These are phyloP conservation scores for Acestrorhynchus altus DNA, from an alignment of 2,797 vertebrate genomes.

Conservation along the genomic window DNA sequence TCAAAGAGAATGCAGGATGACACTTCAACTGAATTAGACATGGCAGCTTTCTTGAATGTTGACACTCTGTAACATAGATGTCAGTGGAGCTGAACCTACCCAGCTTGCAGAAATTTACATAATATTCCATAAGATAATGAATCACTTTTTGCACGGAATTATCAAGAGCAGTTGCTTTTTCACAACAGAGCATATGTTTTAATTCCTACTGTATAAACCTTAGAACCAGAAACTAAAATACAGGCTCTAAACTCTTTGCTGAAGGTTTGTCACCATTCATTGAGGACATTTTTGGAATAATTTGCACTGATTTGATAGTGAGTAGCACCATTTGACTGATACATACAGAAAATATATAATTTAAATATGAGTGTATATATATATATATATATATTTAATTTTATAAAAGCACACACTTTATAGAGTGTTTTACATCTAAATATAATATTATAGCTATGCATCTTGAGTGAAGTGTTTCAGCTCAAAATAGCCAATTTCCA, in stretches of 20 bases:
- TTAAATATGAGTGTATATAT: no score
- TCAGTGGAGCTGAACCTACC: conserved; percentile 12
- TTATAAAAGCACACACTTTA: no score
- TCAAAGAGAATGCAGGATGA: neutral
- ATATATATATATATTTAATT: no score
- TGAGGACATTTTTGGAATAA: no score
- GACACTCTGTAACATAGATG: conserved; percentile 31
- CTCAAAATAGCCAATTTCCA: no score
- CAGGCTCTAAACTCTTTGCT: conserved; percentile 21
- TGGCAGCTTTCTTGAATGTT: conserved; percentile 8
- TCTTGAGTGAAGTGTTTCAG: no score
- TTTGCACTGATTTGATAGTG: neutral
- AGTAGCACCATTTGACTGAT: conserved; percentile 1
- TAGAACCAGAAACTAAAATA: neutral
- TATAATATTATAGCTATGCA: no score
- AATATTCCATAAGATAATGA: conserved; percentile 22
- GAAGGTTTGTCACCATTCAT: neutral
- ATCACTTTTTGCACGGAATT: conserved; percentile 15
- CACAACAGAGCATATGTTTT: neutral
- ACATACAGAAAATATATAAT: no score
- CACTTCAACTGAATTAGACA: conserved; percentile 10
- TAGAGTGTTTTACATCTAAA: no score
- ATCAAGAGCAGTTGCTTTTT: neutral
- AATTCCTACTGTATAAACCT: neutral
- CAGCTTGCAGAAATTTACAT: neutral